phyloP scores from a whole-genome alignment of 2,797 vertebrate genomes.

The Onychomys torridus region DNA sequence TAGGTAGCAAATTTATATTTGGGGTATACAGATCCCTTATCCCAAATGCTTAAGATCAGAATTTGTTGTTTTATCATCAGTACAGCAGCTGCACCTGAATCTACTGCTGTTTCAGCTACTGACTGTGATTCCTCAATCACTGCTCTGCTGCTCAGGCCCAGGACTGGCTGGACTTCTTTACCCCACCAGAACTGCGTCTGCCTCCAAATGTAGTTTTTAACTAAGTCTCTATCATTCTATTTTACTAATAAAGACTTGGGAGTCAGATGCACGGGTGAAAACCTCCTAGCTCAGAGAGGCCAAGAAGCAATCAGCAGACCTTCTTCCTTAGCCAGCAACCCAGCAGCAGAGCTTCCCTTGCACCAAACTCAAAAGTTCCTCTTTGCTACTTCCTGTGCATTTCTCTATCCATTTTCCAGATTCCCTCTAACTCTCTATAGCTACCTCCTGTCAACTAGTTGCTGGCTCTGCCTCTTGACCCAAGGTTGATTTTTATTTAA shows the following conservation, averaged over 20 bases:
- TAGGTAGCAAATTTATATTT: neutral
- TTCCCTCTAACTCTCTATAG: neutral
- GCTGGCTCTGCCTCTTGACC: neutral
- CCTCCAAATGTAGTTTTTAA: too few relatives aligned
- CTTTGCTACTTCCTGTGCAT: neutral
- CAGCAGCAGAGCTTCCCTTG: neutral
- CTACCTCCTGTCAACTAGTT: neutral
- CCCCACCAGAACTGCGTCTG: too few relatives aligned
- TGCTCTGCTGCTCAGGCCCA: too few relatives aligned
- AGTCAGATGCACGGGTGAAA: neutral
- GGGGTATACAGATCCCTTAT: neutral
- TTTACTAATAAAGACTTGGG: neutral
- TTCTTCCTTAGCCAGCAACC: neutral
- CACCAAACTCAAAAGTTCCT: neutral
- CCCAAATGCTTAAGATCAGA: neutral
- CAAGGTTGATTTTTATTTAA: neutral
- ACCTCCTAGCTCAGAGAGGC: neutral
- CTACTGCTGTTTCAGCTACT: too few relatives aligned
- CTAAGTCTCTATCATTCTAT: neutral
- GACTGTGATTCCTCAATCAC: too few relatives aligned
- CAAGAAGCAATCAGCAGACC: neutral
- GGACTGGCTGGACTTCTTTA: too few relatives aligned
- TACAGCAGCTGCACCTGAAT: too few relatives aligned
- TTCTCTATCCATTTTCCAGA: neutral
- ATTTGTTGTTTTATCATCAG: too few relatives aligned